A percentile compares a stretch with the other conserved stretches of the same genome.
These are phyloP conservation scores for Champsocephalus gunnari DNA, from an alignment of 2,797 vertebrate species.

Conservation along the genomic window DNA sequence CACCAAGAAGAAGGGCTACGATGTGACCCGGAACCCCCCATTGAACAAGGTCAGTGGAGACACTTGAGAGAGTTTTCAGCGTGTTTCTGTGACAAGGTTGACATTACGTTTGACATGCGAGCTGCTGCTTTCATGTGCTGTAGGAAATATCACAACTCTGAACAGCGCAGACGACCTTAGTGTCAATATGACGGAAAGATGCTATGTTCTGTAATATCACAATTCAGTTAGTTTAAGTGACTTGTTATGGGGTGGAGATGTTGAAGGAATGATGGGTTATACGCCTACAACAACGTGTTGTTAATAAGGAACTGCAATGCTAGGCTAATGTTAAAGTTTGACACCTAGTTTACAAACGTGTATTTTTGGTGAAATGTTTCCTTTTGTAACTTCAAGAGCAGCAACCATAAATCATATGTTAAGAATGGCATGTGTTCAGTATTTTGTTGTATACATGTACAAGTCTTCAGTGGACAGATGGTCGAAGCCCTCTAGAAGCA, in stretches of 20 bases:
- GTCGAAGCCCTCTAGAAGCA: neutral
- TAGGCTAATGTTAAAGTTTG: neutral
- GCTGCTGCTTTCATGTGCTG: constrained; percentile 56
- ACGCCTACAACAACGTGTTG: neutral
- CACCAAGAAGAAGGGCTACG: constrained; percentile 92
- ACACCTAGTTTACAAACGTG: neutral
- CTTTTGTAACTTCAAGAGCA: neutral
- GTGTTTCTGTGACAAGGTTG: constrained; percentile 25
- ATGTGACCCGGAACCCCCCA: constrained; percentile 89
- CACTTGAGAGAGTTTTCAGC: neutral
- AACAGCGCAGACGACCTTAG: neutral
- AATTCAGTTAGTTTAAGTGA: rapidly evolving
- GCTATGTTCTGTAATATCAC: neutral
- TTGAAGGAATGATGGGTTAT: neutral
- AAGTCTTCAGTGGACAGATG: rapidly evolving
- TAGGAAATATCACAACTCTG: constrained; percentile 6
- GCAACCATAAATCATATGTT: neutral
- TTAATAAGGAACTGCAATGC: neutral
- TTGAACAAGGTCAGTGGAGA: constrained; percentile 90
- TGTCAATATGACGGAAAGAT: neutral
- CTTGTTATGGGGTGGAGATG: neutral
- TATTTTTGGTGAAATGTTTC: neutral
- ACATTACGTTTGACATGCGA: constrained; percentile 18
- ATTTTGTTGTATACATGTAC: neutral
- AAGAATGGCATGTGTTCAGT: neutral